Percentiles rank a stretch among this genome's conserved stretches.
phyloP scores from a whole-genome alignment of 2,797 vertebrate genomes.

The Myotis pilosus region DNA sequence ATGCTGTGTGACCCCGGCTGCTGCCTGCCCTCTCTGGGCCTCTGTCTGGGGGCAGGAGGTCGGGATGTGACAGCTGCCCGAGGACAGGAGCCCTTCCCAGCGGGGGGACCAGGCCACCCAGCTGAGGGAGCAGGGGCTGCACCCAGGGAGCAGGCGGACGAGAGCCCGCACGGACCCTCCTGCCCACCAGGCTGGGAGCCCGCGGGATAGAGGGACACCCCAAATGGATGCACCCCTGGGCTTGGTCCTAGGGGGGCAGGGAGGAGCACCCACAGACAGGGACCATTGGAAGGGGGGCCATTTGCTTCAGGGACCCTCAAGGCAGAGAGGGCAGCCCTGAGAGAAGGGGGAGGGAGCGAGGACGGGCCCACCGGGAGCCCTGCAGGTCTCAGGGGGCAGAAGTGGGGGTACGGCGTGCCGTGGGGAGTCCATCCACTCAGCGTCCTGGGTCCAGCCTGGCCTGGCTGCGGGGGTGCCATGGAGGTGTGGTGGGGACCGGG shows the following conservation, averaged over 20 bases:
- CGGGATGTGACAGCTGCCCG: background rate
- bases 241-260: background rate
- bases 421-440: background rate
- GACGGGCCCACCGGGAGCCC: background rate
- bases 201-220: too few species aligned
- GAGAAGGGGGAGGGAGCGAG: background rate
- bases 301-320: background rate
- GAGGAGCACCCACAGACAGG: too few species aligned
- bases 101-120: background rate
- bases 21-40: background rate
- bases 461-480: rapidly evolving
- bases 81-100: background rate
- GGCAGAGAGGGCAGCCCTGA: background rate
- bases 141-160: background rate
- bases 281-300: background rate
- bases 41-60: background rate
- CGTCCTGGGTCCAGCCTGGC: background rate
- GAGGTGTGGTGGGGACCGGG: background rate
- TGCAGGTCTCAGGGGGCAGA: background rate
- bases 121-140: too few species aligned
- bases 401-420: background rate
- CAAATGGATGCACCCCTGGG: too few species aligned
- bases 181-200: background rate
- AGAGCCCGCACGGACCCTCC: background rate
- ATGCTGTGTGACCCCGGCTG: background rate